phyloP scores from a whole-genome alignment of 2,113 vertebrate species.

The Saccopteryx bilineata region DNA sequence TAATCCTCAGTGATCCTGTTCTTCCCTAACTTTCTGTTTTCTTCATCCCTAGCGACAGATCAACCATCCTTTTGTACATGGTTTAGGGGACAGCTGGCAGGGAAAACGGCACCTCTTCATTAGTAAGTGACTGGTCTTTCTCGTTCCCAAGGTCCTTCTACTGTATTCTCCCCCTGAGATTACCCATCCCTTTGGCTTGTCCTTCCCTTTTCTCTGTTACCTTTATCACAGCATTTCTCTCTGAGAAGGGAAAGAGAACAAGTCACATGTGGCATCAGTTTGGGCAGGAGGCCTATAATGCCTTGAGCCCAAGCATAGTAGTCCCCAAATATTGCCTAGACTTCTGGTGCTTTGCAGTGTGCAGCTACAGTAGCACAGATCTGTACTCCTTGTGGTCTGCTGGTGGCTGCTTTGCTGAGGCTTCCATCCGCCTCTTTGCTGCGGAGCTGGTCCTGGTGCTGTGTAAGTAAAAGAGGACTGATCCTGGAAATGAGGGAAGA shows the following conservation, averaged over 20 bases:
- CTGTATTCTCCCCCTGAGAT: not conserved
- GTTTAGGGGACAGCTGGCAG: conserved; percentile 98
- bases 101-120: conserved; percentile 96
- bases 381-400: conserved; percentile 94
- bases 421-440: conserved; percentile 93
- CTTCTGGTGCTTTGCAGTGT: conserved; percentile 89
- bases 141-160: not conserved
- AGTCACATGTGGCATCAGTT: not conserved
- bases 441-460: conserved; percentile 95
- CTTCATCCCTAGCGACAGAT: conserved; percentile 94
- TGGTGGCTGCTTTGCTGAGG: conserved; percentile 91
- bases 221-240: not conserved
- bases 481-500: conserved; percentile 46
- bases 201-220: conserved; percentile 35
- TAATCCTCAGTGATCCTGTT: not conserved
- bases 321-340: not conserved
- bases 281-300: conserved; percentile 34
- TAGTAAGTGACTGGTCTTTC: conserved; percentile 90
- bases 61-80: conserved; percentile 95
- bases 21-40: conserved; percentile 52
- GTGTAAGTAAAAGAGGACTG: conserved; percentile 88
- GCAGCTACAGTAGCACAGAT: conserved; percentile 95
- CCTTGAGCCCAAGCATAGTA: not conserved
- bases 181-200: conserved; percentile 25
- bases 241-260: not conserved